Evolutionary conservation across 2,888 invertebrate genomes (phyloP).

Genomic region (Scrobipalpa costella): DNA sequence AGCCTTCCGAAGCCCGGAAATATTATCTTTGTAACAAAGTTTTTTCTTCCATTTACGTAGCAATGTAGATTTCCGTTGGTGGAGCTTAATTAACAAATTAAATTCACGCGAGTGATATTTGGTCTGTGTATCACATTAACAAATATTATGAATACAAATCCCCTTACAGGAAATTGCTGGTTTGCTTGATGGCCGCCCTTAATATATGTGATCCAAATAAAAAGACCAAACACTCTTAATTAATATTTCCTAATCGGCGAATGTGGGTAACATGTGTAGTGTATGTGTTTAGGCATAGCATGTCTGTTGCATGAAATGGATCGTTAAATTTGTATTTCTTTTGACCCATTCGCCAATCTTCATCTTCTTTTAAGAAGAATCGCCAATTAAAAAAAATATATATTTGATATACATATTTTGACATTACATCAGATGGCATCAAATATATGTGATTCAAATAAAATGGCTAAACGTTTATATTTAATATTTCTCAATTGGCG

Average conservation of each 20-base stretch:
- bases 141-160: constrained; percentile 35
- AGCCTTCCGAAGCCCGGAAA: too few species aligned
- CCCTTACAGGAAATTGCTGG: constrained; percentile 53
- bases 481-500: too few species aligned
- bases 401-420: too few species aligned
- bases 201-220: constrained; percentile 48
- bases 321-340: background rate
- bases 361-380: too few species aligned
- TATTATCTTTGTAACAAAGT: too few species aligned
- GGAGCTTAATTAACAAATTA: background rate
- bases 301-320: background rate
- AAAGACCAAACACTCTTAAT: constrained; percentile 50
- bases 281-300: background rate
- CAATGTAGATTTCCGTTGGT: too few species aligned
- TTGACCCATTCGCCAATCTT: too few species aligned
- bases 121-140: background rate
- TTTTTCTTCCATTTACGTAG: too few species aligned
- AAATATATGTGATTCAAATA: too few species aligned
- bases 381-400: too few species aligned
- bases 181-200: constrained; percentile 39
- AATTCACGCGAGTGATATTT: background rate
- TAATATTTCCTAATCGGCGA: constrained; percentile 50
- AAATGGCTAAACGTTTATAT: too few species aligned
- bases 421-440: too few species aligned
- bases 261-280: constrained; percentile 22